Evolutionary conservation across 1,140 invertebrate genomes (phyloP).

Genomic region (Teleogryllus occipitalis): DNA sequence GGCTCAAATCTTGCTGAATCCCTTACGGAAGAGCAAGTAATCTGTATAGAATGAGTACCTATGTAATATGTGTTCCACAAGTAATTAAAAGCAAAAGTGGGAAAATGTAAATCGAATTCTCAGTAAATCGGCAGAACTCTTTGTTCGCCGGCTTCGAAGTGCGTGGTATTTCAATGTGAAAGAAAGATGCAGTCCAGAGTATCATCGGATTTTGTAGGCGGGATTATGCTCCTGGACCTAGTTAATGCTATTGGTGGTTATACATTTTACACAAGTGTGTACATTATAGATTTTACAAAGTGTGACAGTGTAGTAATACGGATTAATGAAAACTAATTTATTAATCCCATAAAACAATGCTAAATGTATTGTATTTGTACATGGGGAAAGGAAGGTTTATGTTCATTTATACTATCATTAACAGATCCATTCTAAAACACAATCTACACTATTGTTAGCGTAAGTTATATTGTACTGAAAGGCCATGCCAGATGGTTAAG

Average conservation of each 20-base stretch:
- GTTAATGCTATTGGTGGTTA: not conserved
- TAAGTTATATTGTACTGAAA: not conserved
- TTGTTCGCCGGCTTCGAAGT: no score
- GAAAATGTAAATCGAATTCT: no score
- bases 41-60: no score
- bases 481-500: not conserved
- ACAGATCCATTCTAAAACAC: not conserved
- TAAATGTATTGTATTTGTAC: not conserved
- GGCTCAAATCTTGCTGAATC: no score
- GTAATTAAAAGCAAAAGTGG: no score
- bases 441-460: not conserved
- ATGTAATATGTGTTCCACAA: no score
- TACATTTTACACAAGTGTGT: not conserved
- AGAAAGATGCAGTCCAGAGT: no score
- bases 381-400: not conserved
- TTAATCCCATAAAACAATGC: not conserved
- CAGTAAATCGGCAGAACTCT: no score
- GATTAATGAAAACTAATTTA: conserved; percentile 2
- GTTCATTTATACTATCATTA: not conserved
- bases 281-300: not conserved
- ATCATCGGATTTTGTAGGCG: no score
- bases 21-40: no score
- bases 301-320: not conserved
- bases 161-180: no score
- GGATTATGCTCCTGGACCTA: not conserved